These are phyloP conservation scores for Trimorus sp. DNA, from an alignment of 2,888 invertebrate species.

Conservation along the genomic window DNA sequence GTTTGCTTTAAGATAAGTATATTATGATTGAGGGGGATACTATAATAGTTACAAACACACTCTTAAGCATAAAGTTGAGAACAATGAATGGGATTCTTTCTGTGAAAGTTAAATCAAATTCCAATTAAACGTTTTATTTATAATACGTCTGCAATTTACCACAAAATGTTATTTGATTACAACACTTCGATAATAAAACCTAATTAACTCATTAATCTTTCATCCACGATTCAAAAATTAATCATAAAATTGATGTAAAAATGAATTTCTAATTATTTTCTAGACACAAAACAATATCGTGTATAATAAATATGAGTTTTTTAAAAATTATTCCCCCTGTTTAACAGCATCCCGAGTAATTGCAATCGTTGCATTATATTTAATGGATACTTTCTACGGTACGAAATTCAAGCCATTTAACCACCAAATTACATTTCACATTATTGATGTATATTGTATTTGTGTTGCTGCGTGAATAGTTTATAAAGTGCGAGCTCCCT, in stretches of 20 bases:
- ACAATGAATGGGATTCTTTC: slow-evolving; percentile 47
- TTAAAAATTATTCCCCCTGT: background rate
- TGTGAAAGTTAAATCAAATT: slow-evolving; percentile 43
- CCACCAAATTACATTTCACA: slow-evolving; percentile 56
- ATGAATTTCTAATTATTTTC: no score
- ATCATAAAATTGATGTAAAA: no score
- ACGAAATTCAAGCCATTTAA: slow-evolving; percentile 60
- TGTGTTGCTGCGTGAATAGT: slow-evolving; percentile 58
- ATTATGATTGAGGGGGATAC: slow-evolving; percentile 58
- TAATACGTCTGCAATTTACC: background rate
- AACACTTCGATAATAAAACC: background rate
- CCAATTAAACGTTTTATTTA: slow-evolving; percentile 19
- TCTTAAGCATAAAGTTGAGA: slow-evolving; percentile 35
- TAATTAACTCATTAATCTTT: no score
- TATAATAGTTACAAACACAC: slow-evolving; percentile 58
- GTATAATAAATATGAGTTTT: no score
- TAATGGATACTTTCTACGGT: slow-evolving; percentile 49
- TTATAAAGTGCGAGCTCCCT: slow-evolving; percentile 60
- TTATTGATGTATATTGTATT: slow-evolving; percentile 63
- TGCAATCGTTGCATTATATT: slow-evolving; percentile 32
- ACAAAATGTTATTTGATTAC: background rate
- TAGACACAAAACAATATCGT: no score
- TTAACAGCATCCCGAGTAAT: slow-evolving; percentile 17
- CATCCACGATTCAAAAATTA: no score
- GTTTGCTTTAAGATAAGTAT: slow-evolving; percentile 61